These are phyloP conservation scores for Drosophila limbata DNA, from an alignment of 2,888 invertebrate genomes.

Conservation along the genomic window DNA sequence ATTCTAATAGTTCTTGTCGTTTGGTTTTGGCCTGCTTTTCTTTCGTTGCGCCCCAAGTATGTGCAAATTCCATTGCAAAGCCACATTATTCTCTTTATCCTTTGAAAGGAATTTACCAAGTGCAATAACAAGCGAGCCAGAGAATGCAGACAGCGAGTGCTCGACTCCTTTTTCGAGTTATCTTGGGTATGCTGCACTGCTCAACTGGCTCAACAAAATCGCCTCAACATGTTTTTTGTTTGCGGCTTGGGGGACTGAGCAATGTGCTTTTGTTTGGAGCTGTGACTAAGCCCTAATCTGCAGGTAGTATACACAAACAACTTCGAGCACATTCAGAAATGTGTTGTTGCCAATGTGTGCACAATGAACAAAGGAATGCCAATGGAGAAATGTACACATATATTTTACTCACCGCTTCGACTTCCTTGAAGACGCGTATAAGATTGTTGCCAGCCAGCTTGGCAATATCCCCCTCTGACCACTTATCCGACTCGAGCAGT, in stretches of 20 bases:
- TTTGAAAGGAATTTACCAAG: slow-evolving; percentile 79
- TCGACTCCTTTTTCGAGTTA: slow-evolving; percentile 16
- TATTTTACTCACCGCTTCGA: slow-evolving; percentile 90
- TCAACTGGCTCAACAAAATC: slow-evolving; percentile 16
- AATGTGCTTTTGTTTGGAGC: slow-evolving; percentile 53
- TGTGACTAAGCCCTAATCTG: slow-evolving; percentile 43
- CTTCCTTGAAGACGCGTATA: slow-evolving; percentile 91
- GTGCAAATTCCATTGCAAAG: slow-evolving; percentile 82
- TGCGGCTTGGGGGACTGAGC: slow-evolving; percentile 16
- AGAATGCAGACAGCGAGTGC: slow-evolving; percentile 38
- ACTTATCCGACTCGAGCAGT: slow-evolving; percentile 91
- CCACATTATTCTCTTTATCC: slow-evolving; percentile 82
- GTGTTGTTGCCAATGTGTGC: slow-evolving; percentile 39
- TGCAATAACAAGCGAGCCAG: slow-evolving; percentile 73
- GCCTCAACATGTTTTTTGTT: slow-evolving; percentile 38
- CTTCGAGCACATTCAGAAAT: slow-evolving; percentile 29
- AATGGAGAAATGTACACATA: slow-evolving; percentile 20
- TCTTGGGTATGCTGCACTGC: slow-evolving; percentile 24
- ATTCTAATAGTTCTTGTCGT: slow-evolving; percentile 13
- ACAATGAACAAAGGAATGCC: slow-evolving; percentile 44
- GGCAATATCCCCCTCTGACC: slow-evolving; percentile 93
- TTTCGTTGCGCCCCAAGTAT: slow-evolving; percentile 64
- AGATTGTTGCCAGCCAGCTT: slow-evolving; percentile 94
- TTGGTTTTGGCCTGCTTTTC: slow-evolving; percentile 36
- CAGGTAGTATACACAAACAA: slow-evolving; percentile 50